phyloP scores from a whole-genome alignment of 2,797 vertebrate species.

The Fistularia tabacaria region DNA sequence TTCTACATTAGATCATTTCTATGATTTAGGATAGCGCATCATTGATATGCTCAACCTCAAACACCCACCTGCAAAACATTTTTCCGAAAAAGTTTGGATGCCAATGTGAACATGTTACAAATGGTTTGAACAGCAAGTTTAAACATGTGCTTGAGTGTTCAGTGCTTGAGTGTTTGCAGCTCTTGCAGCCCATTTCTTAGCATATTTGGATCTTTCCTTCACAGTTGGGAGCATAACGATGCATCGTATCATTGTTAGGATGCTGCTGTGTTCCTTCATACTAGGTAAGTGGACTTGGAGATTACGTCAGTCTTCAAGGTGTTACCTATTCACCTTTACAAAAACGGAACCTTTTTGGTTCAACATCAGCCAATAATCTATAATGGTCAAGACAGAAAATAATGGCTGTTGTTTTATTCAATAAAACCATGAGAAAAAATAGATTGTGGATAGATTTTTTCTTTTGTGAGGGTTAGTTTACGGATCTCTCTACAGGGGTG shows the following conservation, averaged over 20 bases:
- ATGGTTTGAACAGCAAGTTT: too few relatives aligned
- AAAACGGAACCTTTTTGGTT: slow-evolving; percentile 30
- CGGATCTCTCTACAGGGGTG: slow-evolving; percentile 38
- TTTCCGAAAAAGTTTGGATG: slow-evolving; percentile 26
- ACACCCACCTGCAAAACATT: slow-evolving; percentile 57
- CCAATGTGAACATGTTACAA: too few relatives aligned
- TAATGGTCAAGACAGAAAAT: slow-evolving; percentile 45
- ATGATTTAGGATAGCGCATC: slow-evolving; percentile 58
- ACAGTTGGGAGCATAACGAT: slow-evolving; percentile 63
- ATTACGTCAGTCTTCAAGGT: slow-evolving; percentile 20
- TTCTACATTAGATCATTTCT: slow-evolving; percentile 53
- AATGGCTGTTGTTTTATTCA: slow-evolving; percentile 60
- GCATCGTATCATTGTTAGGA: slow-evolving; percentile 37
- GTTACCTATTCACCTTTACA: slow-evolving; percentile 1
- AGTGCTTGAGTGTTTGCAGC: slow-evolving; percentile 33
- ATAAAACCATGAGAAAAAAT: slow-evolving; percentile 66
- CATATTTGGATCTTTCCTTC: slow-evolving; percentile 43
- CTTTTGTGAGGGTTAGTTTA: slow-evolving; percentile 53
- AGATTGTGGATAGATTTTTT: slow-evolving; percentile 43
- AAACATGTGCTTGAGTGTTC: slow-evolving; percentile 6
- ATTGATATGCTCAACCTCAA: slow-evolving; percentile 52
- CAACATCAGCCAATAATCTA: slow-evolving; percentile 11
- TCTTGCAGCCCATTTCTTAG: slow-evolving; percentile 35
- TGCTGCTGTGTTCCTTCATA: slow-evolving; percentile 41
- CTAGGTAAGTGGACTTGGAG: slow-evolving; percentile 25